phyloP scores from a whole-genome alignment of 2,113 vertebrate genomes.

The Loxodonta africana region DNA sequence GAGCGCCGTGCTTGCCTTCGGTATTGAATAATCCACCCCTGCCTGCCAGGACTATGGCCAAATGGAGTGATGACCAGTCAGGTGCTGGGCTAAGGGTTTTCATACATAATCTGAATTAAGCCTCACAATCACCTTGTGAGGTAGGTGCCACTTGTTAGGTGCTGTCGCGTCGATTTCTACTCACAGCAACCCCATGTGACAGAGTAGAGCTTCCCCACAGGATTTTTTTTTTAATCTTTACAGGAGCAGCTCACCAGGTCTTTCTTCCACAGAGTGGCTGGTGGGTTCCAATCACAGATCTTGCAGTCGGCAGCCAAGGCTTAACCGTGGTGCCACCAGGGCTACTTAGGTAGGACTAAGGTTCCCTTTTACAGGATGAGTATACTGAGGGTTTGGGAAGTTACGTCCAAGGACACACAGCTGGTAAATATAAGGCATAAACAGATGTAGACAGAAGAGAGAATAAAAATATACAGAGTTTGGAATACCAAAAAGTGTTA shows the following conservation, averaged over 20 bases:
- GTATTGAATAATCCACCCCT: too few relatives aligned
- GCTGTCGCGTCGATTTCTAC: not conserved
- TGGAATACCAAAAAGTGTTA: not conserved
- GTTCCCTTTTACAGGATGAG: not conserved
- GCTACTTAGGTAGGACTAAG: not conserved
- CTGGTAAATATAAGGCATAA: constrained; percentile 8
- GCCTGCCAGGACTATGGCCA: not conserved
- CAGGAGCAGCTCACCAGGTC: not conserved
- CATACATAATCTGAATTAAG: not conserved
- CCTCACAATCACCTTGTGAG: not conserved
- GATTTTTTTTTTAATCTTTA: not conserved
- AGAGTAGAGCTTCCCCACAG: not conserved
- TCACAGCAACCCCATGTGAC: not conserved
- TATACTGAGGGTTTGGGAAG: not conserved
- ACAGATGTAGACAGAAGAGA: not conserved
- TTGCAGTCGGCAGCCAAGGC: not conserved
- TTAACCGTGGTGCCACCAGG: not conserved
- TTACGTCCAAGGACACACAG: not conserved
- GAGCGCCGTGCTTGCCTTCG: too few relatives aligned
- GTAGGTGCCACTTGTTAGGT: not conserved
- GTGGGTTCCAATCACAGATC: not conserved
- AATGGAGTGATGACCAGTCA: not conserved
- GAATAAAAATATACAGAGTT: not conserved
- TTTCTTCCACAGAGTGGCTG: not conserved
- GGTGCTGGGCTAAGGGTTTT: not conserved